Evolutionary conservation across 2,797 vertebrate species (phyloP), one percentile per base, ranked within the genome.

Genomic region (Enoplosus armatus): DNA sequence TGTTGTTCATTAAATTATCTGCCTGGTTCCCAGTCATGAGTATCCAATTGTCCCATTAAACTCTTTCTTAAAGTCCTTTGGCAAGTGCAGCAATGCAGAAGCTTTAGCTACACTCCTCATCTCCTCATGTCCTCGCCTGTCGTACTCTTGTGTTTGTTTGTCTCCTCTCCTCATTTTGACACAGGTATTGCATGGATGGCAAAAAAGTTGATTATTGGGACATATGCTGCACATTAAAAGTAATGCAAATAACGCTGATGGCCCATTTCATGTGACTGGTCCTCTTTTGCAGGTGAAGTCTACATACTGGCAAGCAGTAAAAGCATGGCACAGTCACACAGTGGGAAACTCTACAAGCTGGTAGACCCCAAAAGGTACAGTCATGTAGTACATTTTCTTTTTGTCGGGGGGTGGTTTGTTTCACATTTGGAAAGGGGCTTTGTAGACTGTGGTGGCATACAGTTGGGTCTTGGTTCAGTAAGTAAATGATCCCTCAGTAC

Each of bases 231-330:
- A 55, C 15, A 64, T 66, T 61, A 35, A 29, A 45, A 61, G 16
- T 50, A 55, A 73, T 66, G 47, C 18, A 77, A 67, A 33, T 48
- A 24, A 56, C 27, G 18, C 75, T 63, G 51, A 83, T 56, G 14
- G 31, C 24, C 8, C 4, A 18, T 75, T 77, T 68, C 27, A 71
- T 79, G 37, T 60, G 53, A 27, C 24, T 68, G 22, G 75, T 73
- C 22, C 10, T 83, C 47, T 80, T 72, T 89, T 84, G 91, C 94
- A 99, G 98, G 98, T 90, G 98, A 99, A 94, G 94, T 98, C 87
- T 99, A 99, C 90, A 96, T 99, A 84, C 94, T 99, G 89, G 96
- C 98, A 54, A 99, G 96, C 92, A 98, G 97, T 94, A 99, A 99
- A 96, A 99, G 95, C 88, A 95, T 97, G 96, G 95, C 94, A 39